phyloP scores from a whole-genome alignment of 1,140 invertebrate species.

The Nasonia longicornis region DNA sequence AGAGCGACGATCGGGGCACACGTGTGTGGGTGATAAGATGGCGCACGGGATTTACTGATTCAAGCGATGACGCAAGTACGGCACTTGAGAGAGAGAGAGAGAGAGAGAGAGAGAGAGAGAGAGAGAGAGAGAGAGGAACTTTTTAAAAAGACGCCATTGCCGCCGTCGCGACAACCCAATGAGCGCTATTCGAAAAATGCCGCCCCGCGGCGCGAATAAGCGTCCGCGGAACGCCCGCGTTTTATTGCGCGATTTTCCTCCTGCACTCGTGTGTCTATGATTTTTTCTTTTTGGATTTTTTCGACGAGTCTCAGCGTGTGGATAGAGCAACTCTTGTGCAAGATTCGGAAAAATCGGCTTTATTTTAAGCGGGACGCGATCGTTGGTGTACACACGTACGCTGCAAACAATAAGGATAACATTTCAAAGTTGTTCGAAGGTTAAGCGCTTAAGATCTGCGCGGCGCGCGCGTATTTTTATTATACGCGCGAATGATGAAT shows the following conservation, averaged over 20 bases:
- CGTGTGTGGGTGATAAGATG: conserved; percentile 22
- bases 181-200: background rate
- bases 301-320: background rate
- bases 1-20: background rate
- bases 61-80: conserved; percentile 52
- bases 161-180: background rate
- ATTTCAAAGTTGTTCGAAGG: background rate
- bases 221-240: no score
- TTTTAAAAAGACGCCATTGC: conserved; percentile 7
- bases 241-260: no score
- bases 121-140: background rate
- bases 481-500: background rate
- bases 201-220: no score
- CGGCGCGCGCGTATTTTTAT: background rate
- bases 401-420: background rate
- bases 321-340: no score
- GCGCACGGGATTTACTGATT: conserved; percentile 42
- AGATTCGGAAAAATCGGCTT: no score
- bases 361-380: no score
- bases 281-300: background rate
- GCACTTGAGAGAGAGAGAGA: background rate
- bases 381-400: no score
- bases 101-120: background rate
- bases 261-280: background rate
- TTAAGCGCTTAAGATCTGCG: background rate